Percentiles rank a stretch among this genome's conserved stretches.
phyloP scores from a whole-genome alignment of 2,113 vertebrate genomes.

The Menidia beryllina region DNA sequence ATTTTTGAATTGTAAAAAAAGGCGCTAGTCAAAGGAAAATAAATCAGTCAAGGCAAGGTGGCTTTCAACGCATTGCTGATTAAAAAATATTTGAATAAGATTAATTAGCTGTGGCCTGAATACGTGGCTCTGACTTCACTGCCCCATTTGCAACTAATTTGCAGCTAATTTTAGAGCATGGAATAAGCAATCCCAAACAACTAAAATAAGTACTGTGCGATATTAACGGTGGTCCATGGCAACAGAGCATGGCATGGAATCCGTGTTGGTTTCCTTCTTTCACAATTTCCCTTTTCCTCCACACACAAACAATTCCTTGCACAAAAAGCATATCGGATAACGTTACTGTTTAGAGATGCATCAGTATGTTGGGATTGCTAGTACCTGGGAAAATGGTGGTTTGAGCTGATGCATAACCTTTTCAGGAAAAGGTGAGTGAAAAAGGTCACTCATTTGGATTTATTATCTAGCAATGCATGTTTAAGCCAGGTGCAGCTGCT shows the following conservation, averaged over 20 bases:
- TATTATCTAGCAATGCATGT: background rate
- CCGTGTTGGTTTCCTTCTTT: background rate
- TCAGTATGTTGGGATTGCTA: background rate
- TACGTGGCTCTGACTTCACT: slow-evolving; percentile 19
- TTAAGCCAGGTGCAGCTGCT: background rate
- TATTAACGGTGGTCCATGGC: background rate
- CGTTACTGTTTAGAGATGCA: background rate
- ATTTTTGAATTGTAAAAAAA: background rate
- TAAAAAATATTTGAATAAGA: slow-evolving; percentile 32
- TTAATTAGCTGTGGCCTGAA: slow-evolving; percentile 6
- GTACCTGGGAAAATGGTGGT: background rate
- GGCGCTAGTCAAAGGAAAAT: background rate
- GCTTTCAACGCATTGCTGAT: slow-evolving; percentile 27
- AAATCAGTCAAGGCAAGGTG: slow-evolving; percentile 13
- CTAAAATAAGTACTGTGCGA: background rate
- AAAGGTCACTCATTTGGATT: background rate
- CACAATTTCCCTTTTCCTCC: no score
- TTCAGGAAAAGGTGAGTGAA: background rate
- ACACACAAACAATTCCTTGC: no score
- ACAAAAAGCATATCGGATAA: background rate
- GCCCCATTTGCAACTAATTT: slow-evolving; percentile 54
- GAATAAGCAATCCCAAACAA: background rate
- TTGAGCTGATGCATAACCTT: background rate
- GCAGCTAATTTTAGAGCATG: slow-evolving; percentile 31
- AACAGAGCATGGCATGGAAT: background rate